phyloP scores from a whole-genome alignment of 2,113 vertebrate genomes.

The Scartelaos histophorus region DNA sequence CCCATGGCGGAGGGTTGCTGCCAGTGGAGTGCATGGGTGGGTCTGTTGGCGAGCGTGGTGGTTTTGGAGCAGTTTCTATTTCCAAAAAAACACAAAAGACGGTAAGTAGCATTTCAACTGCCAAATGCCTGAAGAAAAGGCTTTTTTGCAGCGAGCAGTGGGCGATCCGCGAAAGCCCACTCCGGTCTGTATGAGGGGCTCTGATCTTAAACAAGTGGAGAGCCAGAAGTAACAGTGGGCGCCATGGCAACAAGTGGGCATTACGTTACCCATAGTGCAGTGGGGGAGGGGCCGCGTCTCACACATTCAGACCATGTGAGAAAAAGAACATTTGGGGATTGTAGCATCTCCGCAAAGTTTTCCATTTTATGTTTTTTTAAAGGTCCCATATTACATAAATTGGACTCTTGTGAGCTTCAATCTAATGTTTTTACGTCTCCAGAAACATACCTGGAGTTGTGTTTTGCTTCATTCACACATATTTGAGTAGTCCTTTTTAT shows the following conservation, averaged over 20 bases:
- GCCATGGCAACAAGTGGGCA: slow-evolving; percentile 72
- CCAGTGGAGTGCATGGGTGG: slow-evolving; percentile 25
- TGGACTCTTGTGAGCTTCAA: too few species aligned
- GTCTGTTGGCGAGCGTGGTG: slow-evolving; percentile 6
- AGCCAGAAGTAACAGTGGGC: slow-evolving; percentile 43
- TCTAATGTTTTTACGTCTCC: too few species aligned
- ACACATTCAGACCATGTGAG: slow-evolving; percentile 19
- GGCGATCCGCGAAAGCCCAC: slow-evolving; percentile 36
- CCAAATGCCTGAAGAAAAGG: slow-evolving; percentile 41
- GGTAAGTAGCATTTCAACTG: slow-evolving; percentile 32
- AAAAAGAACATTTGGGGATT: background rate
- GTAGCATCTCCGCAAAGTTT: background rate
- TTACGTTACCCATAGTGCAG: slow-evolving; percentile 32
- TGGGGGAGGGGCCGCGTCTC: slow-evolving; percentile 33
- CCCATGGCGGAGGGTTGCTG: slow-evolving; percentile 37
- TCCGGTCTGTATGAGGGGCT: slow-evolving; percentile 30
- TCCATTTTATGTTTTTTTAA: too few species aligned
- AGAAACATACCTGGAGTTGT: too few species aligned
- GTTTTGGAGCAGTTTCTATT: slow-evolving; percentile 39
- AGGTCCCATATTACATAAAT: too few species aligned
- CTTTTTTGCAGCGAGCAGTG: slow-evolving; percentile 49
- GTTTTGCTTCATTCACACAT: too few species aligned
- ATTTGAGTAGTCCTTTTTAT: too few species aligned
- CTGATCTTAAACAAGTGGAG: slow-evolving; percentile 37
- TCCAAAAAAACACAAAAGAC: slow-evolving; percentile 52